Evolutionary conservation across 2,113 vertebrate genomes (phyloP).

Genomic region (Corythaeola cristata): DNA sequence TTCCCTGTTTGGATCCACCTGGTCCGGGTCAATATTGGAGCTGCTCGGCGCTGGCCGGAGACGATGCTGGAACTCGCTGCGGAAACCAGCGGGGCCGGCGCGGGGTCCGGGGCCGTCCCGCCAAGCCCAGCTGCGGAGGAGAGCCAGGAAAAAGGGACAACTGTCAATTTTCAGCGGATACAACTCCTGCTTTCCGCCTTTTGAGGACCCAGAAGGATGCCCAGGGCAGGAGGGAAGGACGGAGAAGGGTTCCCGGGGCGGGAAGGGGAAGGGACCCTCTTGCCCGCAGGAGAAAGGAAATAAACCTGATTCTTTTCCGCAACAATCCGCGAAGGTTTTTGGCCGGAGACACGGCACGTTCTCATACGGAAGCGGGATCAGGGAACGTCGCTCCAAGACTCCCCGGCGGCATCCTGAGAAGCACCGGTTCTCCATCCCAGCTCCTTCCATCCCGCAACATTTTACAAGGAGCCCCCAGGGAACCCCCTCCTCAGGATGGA

Average conservation of each 20-base stretch:
- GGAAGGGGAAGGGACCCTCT: too few species aligned
- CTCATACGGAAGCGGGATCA: fast-evolving
- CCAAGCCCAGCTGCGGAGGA: neutral
- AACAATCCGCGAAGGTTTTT: fast-evolving
- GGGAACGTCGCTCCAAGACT: neutral
- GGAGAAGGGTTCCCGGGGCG: neutral
- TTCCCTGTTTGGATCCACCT: neutral
- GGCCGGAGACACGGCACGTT: too few species aligned
- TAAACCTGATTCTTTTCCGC: fast-evolving
- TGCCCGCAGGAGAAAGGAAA: fast-evolving
- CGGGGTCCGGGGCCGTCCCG: neutral
- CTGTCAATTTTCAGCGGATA: neutral
- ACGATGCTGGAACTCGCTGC: neutral
- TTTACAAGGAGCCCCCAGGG: neutral
- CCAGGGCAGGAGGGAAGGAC: neutral
- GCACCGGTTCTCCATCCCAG: neutral
- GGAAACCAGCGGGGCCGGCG: neutral
- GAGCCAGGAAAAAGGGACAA: neutral
- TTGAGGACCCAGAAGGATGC: neutral
- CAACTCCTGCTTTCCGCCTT: neutral
- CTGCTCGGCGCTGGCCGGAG: neutral
- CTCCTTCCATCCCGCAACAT: fast-evolving
- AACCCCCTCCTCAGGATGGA: too few species aligned
- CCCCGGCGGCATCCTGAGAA: neutral
- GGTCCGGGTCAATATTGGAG: neutral